phyloP scores from a whole-genome alignment of 2,113 vertebrate genomes.

The Otus sunia region DNA sequence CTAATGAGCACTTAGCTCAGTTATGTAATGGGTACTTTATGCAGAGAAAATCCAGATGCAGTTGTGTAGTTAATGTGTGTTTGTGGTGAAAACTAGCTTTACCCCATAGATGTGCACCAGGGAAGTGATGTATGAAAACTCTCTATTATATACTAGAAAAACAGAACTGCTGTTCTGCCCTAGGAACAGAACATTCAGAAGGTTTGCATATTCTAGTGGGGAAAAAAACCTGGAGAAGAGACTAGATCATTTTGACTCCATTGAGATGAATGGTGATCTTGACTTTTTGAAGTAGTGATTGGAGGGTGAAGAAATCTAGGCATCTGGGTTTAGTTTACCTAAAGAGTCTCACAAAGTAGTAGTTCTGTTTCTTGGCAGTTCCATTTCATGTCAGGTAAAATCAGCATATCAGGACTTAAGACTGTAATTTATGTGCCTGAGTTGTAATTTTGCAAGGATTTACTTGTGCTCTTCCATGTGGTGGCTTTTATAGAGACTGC shows the following conservation, averaged over 20 bases:
- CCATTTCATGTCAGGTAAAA: background rate
- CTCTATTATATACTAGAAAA: accelerated
- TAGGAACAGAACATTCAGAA: accelerated
- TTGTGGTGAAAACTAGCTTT: background rate
- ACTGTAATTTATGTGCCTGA: background rate
- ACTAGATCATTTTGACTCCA: background rate
- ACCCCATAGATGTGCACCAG: background rate
- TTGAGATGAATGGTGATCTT: background rate
- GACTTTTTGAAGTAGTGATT: background rate
- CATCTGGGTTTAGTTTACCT: too few species aligned
- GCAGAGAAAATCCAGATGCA: background rate
- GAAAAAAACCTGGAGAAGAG: background rate
- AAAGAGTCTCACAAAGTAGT: background rate
- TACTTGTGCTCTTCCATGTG: accelerated
- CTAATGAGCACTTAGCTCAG: conserved; percentile 85
- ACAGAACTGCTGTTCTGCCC: background rate
- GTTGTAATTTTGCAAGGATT: background rate
- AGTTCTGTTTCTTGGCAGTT: background rate
- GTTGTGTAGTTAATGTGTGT: background rate
- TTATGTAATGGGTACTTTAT: conserved; percentile 32
- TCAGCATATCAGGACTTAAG: accelerated
- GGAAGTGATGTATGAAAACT: background rate
- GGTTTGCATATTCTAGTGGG: accelerated
- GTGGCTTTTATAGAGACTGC: background rate
- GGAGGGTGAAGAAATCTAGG: background rate